Percentiles rank a stretch among this genome's conserved stretches.
Conservation (phyloP, 2,797 vertebrate species). For the Manis crassicaudata region DNA sequence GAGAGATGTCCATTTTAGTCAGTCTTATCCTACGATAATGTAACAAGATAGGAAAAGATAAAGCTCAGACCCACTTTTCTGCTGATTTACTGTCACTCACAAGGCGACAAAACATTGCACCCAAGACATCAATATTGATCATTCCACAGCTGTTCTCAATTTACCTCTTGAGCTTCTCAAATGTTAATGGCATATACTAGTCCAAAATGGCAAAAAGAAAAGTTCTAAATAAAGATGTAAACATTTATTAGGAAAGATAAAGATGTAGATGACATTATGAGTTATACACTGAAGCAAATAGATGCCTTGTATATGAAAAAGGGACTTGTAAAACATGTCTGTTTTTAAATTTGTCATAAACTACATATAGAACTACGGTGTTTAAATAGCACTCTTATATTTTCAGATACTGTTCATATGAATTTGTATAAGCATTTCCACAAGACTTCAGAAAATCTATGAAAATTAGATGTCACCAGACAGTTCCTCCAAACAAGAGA, state of each 20-base stretch:
- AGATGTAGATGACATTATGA: background rate
- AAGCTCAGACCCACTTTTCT: background rate
- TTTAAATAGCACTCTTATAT: background rate
- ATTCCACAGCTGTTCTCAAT: conserved; percentile 58
- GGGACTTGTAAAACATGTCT: background rate
- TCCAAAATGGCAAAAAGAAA: conserved; percentile 46
- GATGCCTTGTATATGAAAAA: background rate
- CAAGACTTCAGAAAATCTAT: background rate
- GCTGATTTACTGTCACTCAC: conserved; percentile 15
- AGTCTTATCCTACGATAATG: background rate
- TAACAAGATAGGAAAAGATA: background rate
- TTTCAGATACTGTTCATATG: background rate
- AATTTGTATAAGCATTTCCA: background rate
- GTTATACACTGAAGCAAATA: conserved; percentile 13
- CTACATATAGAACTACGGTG: background rate
- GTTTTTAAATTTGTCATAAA: conserved; percentile 42
- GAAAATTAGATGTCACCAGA: background rate
- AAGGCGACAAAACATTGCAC: conserved; percentile 29
- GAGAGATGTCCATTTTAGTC: background rate
- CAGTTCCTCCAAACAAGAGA: background rate
- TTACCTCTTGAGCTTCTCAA: conserved; percentile 51
- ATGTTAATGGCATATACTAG: conserved; percentile 54
- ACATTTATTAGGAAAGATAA: conserved; percentile 41
- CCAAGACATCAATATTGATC: conserved; percentile 46
- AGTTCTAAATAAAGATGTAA: conserved; percentile 55